Base-by-base conservation (phyloP, 2,888 invertebrate species). In the Rhodophaea formosa region DNA sequence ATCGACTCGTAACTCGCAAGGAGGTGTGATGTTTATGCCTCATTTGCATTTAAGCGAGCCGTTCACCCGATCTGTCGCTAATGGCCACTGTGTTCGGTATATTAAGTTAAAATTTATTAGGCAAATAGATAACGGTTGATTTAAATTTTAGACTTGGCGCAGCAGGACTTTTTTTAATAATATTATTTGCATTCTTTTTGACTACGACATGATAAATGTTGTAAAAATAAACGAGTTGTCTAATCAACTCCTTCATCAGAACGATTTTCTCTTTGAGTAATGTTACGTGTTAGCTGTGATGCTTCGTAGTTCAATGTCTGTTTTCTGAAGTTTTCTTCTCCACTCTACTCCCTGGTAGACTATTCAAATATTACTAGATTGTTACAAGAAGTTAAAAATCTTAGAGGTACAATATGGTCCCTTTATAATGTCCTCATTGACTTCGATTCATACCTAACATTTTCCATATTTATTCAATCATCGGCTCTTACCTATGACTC, bases 21-120 rank as follows among this genome's bases (percentile, higher is more conserved):
- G 35, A 51, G 51, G 51, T 35, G 51, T 35, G 35, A 51, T 51
- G 35, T 51, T 51, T 51, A 51, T 12, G 51, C 10, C 51, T 35
- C 15, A 51, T 51, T 35, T 51, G 30, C 17, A 51, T 51, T 51
- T 35, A 17, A 51, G 35, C 16, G 35, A 46, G 35, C 30, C 32
- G 17, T 35, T 46, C 46, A 46, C 32, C 16, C 35, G 15, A 12
- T 15, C 32, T 35, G 32, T 51, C 16, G 15, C 15, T 35, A 32
- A 35, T 51, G 16, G 35, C 16, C 12, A 14, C 6, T 23, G 23
- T 39, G n/a, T 6, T 39, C n/a, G 10, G 39, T 35, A 30, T 51
- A 35, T 35, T 35, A 16, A 35, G 35, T 51, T 16, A 16, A 10
- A 35, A 16, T 16, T 51, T 35, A 51, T 16, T 35, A 51, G 15